Conservation (phyloP, 1,140 invertebrate genomes). For the Rhopalosiphum padi region DNA sequence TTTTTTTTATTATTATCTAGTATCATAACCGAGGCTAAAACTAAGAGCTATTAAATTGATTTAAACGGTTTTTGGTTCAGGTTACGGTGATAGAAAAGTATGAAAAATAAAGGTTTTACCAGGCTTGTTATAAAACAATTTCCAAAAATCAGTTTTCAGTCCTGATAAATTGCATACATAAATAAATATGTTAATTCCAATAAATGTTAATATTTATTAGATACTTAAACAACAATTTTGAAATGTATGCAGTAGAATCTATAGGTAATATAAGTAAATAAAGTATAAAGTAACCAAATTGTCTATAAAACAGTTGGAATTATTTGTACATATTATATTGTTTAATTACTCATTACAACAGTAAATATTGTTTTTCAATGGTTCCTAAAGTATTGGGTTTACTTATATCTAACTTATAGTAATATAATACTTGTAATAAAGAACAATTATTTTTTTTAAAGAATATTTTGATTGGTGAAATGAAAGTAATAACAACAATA, state of each 20-base stretch:
- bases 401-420: too few relatives aligned
- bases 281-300: background rate
- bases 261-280: background rate
- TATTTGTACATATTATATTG: too few relatives aligned
- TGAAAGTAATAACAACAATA: too few relatives aligned
- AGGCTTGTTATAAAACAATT: background rate
- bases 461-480: background rate
- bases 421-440: too few relatives aligned
- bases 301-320: too few relatives aligned
- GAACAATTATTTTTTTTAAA: background rate
- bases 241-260: background rate
- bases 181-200: too few relatives aligned
- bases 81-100: background rate
- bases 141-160: background rate
- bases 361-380: too few relatives aligned
- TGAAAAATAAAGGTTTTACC: background rate
- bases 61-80: background rate
- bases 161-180: background rate
- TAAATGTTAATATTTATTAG: too few relatives aligned
- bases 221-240: background rate
- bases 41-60: background rate
- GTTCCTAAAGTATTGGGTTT: background rate
- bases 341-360: too few relatives aligned
- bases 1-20: background rate
- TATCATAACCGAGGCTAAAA: background rate